Base-by-base conservation (phyloP, 2,113 vertebrate genomes). In the Fulica atra region DNA sequence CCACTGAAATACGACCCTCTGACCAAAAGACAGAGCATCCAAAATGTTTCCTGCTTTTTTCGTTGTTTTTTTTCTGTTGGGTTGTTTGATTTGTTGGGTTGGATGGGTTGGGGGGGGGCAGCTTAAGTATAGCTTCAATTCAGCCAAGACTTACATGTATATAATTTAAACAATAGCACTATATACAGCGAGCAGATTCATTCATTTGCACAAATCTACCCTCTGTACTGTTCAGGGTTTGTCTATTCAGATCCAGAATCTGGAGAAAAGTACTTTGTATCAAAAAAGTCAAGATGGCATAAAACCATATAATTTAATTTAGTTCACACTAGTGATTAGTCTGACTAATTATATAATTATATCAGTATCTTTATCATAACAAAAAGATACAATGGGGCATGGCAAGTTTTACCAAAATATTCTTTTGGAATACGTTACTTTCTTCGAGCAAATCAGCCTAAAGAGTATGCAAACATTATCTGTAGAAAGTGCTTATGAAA, bases 401-500 rank as follows among this genome's bases (percentile, higher is more conserved):
- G 25, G 31, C 60, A 84, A 71, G 11, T 29, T 83, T 36, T 87
- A 78, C 14, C 14, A 82, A 76, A 72, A 68, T 79, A 79, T 57
- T 44, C 3, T 13, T 88, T 79, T 81, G 7, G 20, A 71, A 63
- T 71, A 33, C 76, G 29, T 88, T 86, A 63, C 11, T 5, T 81
- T 80, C 51, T 57, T 59, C 64, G 64, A 65, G 38, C 11, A 96
- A 85, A 91, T 86, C 73, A 4, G 2, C 38, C 25, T 57, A 74
- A 80, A 86, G 16, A 16, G 29, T 2, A 2, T 26, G 28, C 20
- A 80, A 83, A 80, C 24, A 73, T 36, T 73, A 91, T 68, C 60
- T 66, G 23, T 21, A 77, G 59, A 65, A 91, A 81, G 46, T 48
- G 46, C 29, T 86, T 82, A 44, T 94, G 68, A 97, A 96, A 95